phyloP scores from a whole-genome alignment of 37 sponge, comb jelly and placozoan species.

The Aphrocallistes beatrix region DNA sequence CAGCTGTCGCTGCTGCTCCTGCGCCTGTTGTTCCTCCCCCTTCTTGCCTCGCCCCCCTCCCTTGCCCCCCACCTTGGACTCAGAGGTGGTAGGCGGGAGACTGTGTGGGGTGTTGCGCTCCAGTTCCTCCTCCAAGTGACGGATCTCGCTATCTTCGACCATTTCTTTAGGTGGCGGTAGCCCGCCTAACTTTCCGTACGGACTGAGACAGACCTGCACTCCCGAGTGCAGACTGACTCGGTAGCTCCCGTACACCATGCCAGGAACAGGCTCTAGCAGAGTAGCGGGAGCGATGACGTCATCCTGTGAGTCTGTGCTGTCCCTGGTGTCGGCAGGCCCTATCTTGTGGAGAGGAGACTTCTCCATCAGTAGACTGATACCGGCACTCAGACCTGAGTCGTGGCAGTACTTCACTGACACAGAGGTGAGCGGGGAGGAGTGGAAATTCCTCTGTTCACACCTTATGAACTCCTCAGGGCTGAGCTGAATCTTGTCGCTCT shows the following conservation, averaged over 20 bases:
- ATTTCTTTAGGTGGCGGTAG: not conserved
- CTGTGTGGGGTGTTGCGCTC: not conserved
- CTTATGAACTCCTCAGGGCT: not conserved
- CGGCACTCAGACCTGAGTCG: not conserved
- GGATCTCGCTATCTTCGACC: not conserved
- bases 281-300: not conserved
- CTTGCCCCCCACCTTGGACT: not conserved
- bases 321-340: not conserved
- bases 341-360: not conserved
- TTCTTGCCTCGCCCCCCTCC: not conserved
- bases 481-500: not conserved
- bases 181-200: not conserved
- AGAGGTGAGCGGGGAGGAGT: not conserved
- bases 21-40: not conserved
- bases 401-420: not conserved
- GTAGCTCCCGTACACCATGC: not conserved
- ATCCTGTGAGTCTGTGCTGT: not conserved
- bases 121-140: not conserved
- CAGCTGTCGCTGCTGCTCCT: not conserved
- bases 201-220: not conserved
- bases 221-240: not conserved
- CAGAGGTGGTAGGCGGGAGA: not conserved
- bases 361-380: not conserved
- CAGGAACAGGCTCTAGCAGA: not conserved
- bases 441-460: not conserved